Evolutionary conservation across 2,797 vertebrate species (phyloP).

Genomic region (Gephyroberyx darwinii): DNA sequence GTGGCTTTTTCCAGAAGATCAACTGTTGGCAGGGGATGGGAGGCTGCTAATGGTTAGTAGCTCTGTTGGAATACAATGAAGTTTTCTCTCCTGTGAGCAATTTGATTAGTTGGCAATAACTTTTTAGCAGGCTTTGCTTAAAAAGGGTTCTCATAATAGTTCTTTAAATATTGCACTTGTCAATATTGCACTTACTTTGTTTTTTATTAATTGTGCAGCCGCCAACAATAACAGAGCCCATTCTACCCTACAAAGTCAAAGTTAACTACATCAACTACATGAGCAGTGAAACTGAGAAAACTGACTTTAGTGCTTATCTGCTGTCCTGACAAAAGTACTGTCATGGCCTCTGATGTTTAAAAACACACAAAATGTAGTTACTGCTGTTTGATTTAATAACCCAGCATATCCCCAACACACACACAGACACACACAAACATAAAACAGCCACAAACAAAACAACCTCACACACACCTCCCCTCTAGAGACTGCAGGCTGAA

Average conservation of each 20-base stretch:
- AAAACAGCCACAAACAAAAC: constrained; percentile 10
- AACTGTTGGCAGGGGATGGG: neutral
- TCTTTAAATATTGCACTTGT: too few species aligned
- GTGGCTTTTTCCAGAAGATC: constrained; percentile 3
- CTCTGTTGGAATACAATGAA: neutral
- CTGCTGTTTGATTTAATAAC: constrained; percentile 15
- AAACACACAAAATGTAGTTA: neutral
- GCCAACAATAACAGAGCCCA: neutral
- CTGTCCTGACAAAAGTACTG: neutral
- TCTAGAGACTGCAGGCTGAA: constrained; percentile 49
- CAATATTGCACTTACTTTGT: too few species aligned
- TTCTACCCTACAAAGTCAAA: neutral
- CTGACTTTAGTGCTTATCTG: constrained; percentile 11
- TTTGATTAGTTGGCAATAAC: neutral
- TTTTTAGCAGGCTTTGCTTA: neutral
- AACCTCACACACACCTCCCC: neutral
- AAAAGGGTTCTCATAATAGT: neutral
- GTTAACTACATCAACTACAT: neutral
- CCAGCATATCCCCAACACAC: constrained; percentile 9
- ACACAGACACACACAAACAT: neutral
- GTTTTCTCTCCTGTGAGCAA: neutral
- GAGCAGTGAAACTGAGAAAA: neutral
- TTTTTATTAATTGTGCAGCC: neutral
- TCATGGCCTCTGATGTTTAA: constrained; percentile 12
- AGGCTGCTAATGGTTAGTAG: neutral